Base-by-base conservation (phyloP, 2,888 invertebrate genomes). In the Cantharis nigra region DNA sequence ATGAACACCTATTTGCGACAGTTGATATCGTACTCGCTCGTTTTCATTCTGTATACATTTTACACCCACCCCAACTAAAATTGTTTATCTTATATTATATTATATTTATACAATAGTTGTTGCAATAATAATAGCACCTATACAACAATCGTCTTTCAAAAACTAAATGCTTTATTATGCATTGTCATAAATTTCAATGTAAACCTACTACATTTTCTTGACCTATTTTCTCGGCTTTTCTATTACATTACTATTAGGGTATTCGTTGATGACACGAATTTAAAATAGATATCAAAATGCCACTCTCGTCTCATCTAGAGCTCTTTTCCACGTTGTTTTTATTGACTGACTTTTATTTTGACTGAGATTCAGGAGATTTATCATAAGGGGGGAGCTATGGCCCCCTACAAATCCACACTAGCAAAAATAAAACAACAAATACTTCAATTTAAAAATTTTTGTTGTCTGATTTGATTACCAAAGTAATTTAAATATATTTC, bases 1-100 rank as follows among this genome's bases (percentile, higher is more conserved):
- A 74, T 74, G 33, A 74, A 74, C 74, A 63, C 74, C 63, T 33
- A 11, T 33, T 62, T 63, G 30, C 69, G 18, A 74, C 63, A 67
- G 26, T 69, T 26, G 14, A 69, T 69, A 30, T 28, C 69, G 69
- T 69, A 69, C 69, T 14, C 69, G 69, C 69, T 69, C 26, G 28
- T 28, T 26, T 16, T 69, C 30, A 26, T 28, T 26, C 69, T 33
- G 13, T 33, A 33, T 33, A 13, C 33, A 33, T 33, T 33, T 33
- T 28, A 69, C 26, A 69, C 69, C 65, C 65, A 65, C 11, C 13
- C 20, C 65, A 65, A 65, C 33, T 13, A 4, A 65, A 65, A 65
- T 65, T 23, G 65, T 65, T 65, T 65, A 65, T 65, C 65, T 18
- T 65, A 30, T 30, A 26, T 23, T 23, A 28, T 28, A 28, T 28